phyloP scores from a whole-genome alignment of 2,797 vertebrate genomes.

The Alouatta caraya region DNA sequence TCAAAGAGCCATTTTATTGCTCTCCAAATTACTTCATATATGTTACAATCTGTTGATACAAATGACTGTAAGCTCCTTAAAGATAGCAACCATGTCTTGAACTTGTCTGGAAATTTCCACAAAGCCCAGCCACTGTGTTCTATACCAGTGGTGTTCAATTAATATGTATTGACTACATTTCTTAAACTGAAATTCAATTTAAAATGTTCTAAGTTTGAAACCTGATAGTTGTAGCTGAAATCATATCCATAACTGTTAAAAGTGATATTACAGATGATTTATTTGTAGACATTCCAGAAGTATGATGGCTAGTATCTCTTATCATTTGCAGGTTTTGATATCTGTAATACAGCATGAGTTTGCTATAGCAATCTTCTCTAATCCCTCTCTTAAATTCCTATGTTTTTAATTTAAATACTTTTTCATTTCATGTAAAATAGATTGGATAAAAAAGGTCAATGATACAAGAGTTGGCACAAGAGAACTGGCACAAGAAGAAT shows the following conservation, averaged over 20 bases:
- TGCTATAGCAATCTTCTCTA: conserved; percentile 19
- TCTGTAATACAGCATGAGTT: conserved; percentile 6
- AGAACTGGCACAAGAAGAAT: background rate
- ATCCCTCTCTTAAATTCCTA: background rate
- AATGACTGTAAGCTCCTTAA: conserved; percentile 35
- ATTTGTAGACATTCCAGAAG: conserved; percentile 41
- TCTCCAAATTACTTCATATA: conserved; percentile 9
- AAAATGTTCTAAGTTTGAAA: conserved; percentile 40
- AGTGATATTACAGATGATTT: conserved; percentile 33
- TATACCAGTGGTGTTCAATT: background rate
- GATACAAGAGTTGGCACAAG: background rate
- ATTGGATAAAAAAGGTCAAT: background rate
- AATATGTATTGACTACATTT: background rate
- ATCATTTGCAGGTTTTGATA: conserved; percentile 19
- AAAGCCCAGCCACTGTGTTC: background rate
- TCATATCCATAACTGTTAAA: conserved; percentile 36
- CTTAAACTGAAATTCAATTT: conserved; percentile 42
- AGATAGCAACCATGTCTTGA: background rate
- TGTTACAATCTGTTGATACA: conserved; percentile 3
- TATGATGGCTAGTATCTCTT: conserved; percentile 24
- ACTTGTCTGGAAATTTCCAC: conserved; percentile 43
- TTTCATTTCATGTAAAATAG: conserved; percentile 47
- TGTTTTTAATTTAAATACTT: background rate
- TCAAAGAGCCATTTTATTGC: conserved; percentile 4
- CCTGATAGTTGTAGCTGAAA: conserved; percentile 42